Evolutionary conservation across 1,140 invertebrate genomes (phyloP), one percentile per base, ranked within the genome.

Genomic region (Drosophila tani): DNA sequence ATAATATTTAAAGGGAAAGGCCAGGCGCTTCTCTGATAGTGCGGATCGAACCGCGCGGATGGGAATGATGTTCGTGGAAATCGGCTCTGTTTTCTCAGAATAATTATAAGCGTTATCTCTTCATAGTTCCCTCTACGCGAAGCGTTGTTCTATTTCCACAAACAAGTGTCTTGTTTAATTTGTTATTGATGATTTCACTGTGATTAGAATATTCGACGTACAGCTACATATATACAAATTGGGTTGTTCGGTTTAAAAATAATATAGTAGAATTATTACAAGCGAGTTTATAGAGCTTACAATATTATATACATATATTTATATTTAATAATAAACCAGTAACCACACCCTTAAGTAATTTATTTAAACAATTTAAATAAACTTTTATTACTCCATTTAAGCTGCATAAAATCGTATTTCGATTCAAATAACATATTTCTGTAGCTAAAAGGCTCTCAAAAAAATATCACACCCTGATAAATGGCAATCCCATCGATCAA

Each of bases 31-130:
- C 32, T 11, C 27, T 73, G 69, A 73, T 73, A 73, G 43, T 70
- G 65, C 24, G 29, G 53, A 56, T 67, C 32, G 32, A 29, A 38
- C 45, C 8, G 41, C n/a, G 15, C 19, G 15, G 11, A 47, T 38
- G 17, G 21, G 21, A 17, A 40, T 45, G 63, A 63, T 45, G 63
- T 70, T 70, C 49, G 32, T 67, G 29, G 67, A 69, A 69, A 69
- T 53, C 29, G 29, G 3, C 67, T 35, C 12, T 8, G 21, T 55
- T 27, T 68, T 70, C 64, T 29, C 29, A 29, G 67, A 53, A 68
- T 17, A 50, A 51, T 29, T 53, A 51, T 32, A 51, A 17, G 21
- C 17, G 4, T 43, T 51, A 50, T 51, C 46, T 21, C 9, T 38
- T 8, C 6, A 40, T 38, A 58, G 58, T 50, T 32, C 5, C 6